These are phyloP conservation scores for Melospiza georgiana DNA, from an alignment of 2,113 vertebrate species.

Conservation along the genomic window DNA sequence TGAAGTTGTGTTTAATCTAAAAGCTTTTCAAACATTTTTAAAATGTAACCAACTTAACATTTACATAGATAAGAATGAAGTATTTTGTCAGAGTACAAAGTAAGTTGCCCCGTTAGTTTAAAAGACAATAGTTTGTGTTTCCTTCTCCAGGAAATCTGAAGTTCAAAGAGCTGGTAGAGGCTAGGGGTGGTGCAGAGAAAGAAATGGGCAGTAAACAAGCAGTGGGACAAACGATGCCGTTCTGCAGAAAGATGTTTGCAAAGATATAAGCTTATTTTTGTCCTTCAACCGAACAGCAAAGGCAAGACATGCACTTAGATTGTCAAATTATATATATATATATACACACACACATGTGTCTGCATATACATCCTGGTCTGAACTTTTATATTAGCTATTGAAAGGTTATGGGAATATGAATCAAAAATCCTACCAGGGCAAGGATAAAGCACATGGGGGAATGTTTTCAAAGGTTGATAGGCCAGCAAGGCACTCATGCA, in stretches of 20 bases:
- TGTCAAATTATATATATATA: background rate
- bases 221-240: background rate
- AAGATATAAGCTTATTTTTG: background rate
- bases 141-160: background rate
- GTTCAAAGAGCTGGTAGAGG: background rate
- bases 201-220: background rate
- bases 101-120: background rate
- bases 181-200: background rate
- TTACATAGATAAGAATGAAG: background rate
- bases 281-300: background rate
- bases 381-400: background rate
- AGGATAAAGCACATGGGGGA: background rate
- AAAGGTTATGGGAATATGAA: background rate
- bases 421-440: background rate
- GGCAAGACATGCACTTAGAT: background rate
- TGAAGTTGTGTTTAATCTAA: background rate
- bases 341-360: background rate
- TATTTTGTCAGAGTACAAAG: background rate
- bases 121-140: background rate
- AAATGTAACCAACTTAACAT: background rate
- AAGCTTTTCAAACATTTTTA: background rate
- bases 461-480: background rate
- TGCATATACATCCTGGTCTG: background rate
- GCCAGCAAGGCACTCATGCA: background rate
- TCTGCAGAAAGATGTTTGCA: background rate